Percentiles rank a stretch among this genome's conserved stretches.
phyloP scores from a whole-genome alignment of 2,797 vertebrate species.

The Australoheros facetus region DNA sequence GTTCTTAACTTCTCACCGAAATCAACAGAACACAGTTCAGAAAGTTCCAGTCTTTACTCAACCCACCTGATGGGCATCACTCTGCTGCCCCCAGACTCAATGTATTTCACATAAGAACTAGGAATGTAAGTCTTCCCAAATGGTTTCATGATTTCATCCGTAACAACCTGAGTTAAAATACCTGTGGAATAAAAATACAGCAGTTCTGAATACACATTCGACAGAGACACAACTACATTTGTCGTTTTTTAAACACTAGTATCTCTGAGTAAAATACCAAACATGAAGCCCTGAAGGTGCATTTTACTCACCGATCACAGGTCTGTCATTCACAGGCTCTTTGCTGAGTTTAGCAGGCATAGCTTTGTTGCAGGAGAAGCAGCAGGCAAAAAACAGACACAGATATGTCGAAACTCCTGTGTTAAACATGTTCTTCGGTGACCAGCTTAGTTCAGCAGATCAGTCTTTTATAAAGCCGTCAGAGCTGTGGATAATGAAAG shows the following conservation, averaged over 20 bases:
- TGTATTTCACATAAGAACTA: constrained; percentile 83
- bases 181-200: constrained; percentile 64
- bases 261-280: background rate
- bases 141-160: constrained; percentile 69
- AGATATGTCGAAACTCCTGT: constrained; percentile 2
- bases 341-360: constrained; percentile 17
- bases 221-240: background rate
- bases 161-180: constrained; percentile 81
- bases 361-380: constrained; percentile 30
- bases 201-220: background rate
- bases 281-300: no score
- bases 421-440: constrained; percentile 28
- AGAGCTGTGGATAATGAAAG: background rate
- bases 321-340: constrained; percentile 65
- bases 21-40: background rate
- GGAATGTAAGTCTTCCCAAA: constrained; percentile 82
- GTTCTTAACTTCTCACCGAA: background rate
- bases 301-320: constrained; percentile 73
- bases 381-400: constrained; percentile 34
- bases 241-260: background rate
- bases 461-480: background rate
- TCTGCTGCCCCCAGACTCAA: constrained; percentile 82
- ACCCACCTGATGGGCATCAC: constrained; percentile 83
- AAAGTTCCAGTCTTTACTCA: background rate
- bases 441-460: background rate